Base-by-base conservation (phyloP, 2,797 vertebrate genomes). In the Pampus argenteus region DNA sequence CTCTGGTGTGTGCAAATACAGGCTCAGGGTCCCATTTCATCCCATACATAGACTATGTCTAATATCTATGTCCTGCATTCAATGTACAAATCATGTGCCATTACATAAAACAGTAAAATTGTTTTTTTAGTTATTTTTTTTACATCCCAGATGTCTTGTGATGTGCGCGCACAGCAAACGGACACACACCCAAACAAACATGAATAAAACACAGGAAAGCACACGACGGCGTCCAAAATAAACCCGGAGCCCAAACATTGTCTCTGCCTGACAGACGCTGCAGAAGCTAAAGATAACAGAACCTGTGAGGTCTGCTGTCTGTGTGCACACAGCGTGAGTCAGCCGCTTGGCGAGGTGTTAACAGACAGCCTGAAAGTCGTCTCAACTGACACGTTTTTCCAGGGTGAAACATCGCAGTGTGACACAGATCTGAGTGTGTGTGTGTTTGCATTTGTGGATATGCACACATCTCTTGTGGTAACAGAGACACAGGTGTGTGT, bases 141-240 rank as follows among this genome's bases (percentile, higher is more conserved):
- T 3, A 62, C 54, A 73, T 63, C 69, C 63, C 58, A 44, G 36
- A 49, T 65, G 74, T 54, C 59, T 61, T 44, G 34, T 52, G 49
- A n/a, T 54, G 54, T 68, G 69, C 22, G 42, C 25, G 66, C 75
- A 81, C 62, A 55, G 69, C 76, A 81, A 78, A 88, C 63, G 0
- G 2, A 73, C 76, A 63, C 68, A 82, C 74, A 55, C 78, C 65
- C 72, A 22, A 31, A 73, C 61, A 75, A 71, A 78, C 75, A 63
- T 8, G 2, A 66, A 48, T 6, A 14, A 71, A 78, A 71, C 11
- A 45, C 44, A 29, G 8, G 54, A 49, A 76, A 22, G 23, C 38
- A 26, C 45, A 50, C 75, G 2, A 3, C 34, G 5, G 9, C 0
- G 3, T 50, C 63, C 51, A 66, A 55, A 67, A 64, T 8, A 63